Evolutionary conservation across 2,888 invertebrate species (phyloP).

Genomic region (Hemicrepidius hirtus): DNA sequence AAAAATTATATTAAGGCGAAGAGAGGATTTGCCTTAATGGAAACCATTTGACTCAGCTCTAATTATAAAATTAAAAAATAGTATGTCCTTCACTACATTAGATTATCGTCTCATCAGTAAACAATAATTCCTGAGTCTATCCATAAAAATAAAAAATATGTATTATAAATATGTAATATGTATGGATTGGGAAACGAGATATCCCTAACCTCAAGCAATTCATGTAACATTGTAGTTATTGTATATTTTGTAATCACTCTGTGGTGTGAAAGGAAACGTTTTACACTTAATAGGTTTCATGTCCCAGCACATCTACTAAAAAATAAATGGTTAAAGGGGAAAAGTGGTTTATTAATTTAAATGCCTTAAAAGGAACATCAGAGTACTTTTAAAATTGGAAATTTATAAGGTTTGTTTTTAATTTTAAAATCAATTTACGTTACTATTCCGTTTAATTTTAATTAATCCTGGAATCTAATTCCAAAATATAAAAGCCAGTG

Average conservation of each 20-base stretch:
- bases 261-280: slow-evolving; percentile 1
- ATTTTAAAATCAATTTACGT: slow-evolving; percentile 25
- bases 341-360: slow-evolving; percentile 17
- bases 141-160: neutral
- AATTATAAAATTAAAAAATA: slow-evolving; percentile 30
- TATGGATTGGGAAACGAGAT: no score
- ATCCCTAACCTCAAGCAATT: neutral
- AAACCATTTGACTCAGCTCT: slow-evolving; percentile 10
- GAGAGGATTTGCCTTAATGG: slow-evolving; percentile 28
- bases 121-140: neutral
- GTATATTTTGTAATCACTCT: neutral
- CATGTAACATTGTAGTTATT: slow-evolving; percentile 5
- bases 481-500: neutral
- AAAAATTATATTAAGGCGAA: slow-evolving; percentile 35
- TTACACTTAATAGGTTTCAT: slow-evolving; percentile 4
- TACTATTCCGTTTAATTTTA: slow-evolving; percentile 20
- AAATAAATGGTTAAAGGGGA: slow-evolving; percentile 5
- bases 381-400: slow-evolving; percentile 11
- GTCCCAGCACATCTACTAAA: slow-evolving; percentile 19
- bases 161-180: no score
- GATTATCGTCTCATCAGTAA: neutral
- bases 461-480: slow-evolving; percentile 7
- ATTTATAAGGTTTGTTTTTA: slow-evolving; percentile 11
- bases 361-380: slow-evolving; percentile 13
- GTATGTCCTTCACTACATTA: neutral